phyloP scores from a whole-genome alignment of 1,140 invertebrate species.

The Bombus picipes region DNA sequence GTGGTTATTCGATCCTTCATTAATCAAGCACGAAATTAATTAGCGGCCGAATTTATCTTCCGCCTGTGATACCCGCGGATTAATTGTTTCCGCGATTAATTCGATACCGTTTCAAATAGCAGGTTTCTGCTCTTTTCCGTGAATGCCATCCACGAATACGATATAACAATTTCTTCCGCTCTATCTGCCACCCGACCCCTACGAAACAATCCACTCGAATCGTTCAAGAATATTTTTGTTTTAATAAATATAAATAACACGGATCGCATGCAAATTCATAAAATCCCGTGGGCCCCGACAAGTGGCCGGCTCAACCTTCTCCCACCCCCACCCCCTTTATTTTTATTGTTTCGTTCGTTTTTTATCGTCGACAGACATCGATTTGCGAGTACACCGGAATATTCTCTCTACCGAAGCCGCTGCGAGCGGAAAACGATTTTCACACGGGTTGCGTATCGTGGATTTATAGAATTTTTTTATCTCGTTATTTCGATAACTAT shows the following conservation, averaged over 20 bases:
- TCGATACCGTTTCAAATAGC: neutral
- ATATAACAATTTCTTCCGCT: neutral
- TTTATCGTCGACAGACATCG: neutral
- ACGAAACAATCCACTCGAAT: neutral
- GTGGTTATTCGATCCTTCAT: neutral
- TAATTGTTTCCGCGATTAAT: neutral
- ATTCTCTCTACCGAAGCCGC: neutral
- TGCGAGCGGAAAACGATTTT: slow-evolving; percentile 24
- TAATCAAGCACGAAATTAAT: slow-evolving; percentile 15
- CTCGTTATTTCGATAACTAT: slow-evolving; percentile 14
- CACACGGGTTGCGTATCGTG: slow-evolving; percentile 4
- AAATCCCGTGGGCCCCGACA: slow-evolving; percentile 8
- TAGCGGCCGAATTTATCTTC: slow-evolving; percentile 2
- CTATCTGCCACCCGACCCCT: neutral
- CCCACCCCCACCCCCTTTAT: neutral
- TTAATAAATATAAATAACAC: neutral
- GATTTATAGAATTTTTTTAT: slow-evolving; percentile 41
- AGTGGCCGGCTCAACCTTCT: neutral
- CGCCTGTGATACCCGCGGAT: too few species aligned
- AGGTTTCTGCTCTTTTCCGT: neutral
- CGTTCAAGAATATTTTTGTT: neutral
- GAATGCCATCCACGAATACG: neutral
- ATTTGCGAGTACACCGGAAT: slow-evolving; percentile 1
- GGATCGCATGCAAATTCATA: neutral
- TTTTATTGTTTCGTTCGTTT: neutral